Base-by-base conservation (phyloP, 1,140 invertebrate genomes). In the Mya arenaria region DNA sequence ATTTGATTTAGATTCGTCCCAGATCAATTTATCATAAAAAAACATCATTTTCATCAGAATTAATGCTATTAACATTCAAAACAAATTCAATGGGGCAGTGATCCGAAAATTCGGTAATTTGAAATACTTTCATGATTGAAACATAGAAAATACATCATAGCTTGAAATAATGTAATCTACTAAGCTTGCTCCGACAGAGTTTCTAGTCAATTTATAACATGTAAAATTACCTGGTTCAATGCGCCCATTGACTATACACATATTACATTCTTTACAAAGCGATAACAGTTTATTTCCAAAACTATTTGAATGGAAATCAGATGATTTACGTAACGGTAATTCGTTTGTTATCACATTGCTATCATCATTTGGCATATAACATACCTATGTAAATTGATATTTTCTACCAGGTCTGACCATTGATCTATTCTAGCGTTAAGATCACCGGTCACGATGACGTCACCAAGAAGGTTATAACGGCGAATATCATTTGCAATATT, bases 341-440 rank as follows among this genome's bases (percentile, higher is more conserved):
- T 3, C 17, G 1, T 4, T 25, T 32, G 48, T 19, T 19, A 25
- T 19, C 3, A 19, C 8, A 68, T 28, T 36, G 17, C 6, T 6
- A 10, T 34, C 28, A 32, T 19, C 58, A 62, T 28, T 62, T 62
- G 19, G 17, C 28, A 68, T 23, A 68, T n/a, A 68, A 32, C 28
- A 37, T 23, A 68, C 10, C 28, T 8, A 25, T 37, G 6, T 28
- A 19, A 13, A 41, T 74, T 58, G 39, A 74, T 39, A 62, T 58
- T 74, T 37, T 60, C 3, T 36, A 74, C 56, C 19, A 62, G 10
- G 39, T 62, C 72, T 28, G 52, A 25, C 19, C 37, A 37, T 25
- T 62, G 72, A 60, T 56, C 52, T 13, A 74, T 30, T 36, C 56
- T 15, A 3, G 72, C 13, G 44, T 74, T 74, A 6, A 74, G 23